Evolutionary conservation across 2,888 invertebrate genomes (phyloP).

Genomic region (Idaea biselata): DNA sequence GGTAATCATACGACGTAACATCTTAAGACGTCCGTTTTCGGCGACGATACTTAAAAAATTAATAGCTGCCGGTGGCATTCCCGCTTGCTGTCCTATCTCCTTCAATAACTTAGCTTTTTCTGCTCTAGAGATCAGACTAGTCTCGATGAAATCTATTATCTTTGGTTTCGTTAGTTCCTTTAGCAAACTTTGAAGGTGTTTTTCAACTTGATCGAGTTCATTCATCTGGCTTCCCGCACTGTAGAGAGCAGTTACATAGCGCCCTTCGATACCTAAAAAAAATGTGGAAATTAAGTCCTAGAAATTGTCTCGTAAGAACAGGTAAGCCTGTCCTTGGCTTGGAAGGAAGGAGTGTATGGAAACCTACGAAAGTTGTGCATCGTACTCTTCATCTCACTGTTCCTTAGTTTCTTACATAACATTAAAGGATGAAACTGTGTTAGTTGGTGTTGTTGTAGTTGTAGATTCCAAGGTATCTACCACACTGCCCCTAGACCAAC

Average conservation of each 20-base stretch:
- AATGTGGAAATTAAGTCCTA: not conserved
- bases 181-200: conserved; percentile 42
- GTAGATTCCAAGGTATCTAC: too few relatives aligned
- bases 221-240: conserved; percentile 55
- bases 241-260: conserved; percentile 62
- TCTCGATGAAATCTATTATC: conserved; percentile 57
- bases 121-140: conserved; percentile 49
- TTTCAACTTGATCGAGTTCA: conserved; percentile 54
- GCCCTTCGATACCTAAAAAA: conserved; percentile 55
- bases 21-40: conserved; percentile 63
- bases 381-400: too few relatives aligned
- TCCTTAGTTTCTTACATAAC: too few relatives aligned
- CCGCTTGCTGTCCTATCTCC: conserved; percentile 45
- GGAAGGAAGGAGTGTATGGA: too few relatives aligned
- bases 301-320: too few relatives aligned
- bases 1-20: conserved; percentile 53
- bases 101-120: conserved; percentile 52
- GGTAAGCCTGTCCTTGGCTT: too few relatives aligned
- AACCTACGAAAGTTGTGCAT: too few relatives aligned
- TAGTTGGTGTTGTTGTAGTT: too few relatives aligned
- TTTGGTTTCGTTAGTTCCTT: conserved; percentile 50
- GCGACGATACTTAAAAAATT: conserved; percentile 62
- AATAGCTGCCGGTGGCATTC: conserved; percentile 50
- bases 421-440: too few relatives aligned
- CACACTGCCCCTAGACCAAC: too few relatives aligned